Evolutionary conservation across 2,113 vertebrate genomes (phyloP).

Genomic region (Oenanthe melanoleuca): DNA sequence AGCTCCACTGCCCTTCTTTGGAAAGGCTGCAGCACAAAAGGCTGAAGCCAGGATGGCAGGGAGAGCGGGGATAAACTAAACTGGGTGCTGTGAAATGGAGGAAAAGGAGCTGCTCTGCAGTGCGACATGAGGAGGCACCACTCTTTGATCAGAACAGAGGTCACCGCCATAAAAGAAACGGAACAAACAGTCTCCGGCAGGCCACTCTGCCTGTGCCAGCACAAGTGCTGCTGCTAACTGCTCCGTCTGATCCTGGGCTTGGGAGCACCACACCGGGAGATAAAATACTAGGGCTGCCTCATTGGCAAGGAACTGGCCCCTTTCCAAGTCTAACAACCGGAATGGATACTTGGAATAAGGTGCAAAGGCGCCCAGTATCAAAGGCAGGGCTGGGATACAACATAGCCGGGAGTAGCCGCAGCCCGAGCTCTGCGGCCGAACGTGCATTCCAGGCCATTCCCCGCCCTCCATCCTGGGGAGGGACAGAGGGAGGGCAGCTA

Average conservation of each 20-base stretch:
- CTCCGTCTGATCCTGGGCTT: neutral
- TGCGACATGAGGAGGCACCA: neutral
- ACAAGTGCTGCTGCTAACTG: neutral
- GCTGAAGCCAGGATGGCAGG: neutral
- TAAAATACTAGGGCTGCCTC: neutral
- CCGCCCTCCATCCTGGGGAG: rapidly evolving
- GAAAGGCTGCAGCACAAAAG: neutral
- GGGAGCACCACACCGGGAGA: rapidly evolving
- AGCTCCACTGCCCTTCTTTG: neutral
- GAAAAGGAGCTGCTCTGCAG: neutral
- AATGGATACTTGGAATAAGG: neutral
- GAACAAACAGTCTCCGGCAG: neutral
- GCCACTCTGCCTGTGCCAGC: neutral
- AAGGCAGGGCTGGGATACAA: neutral
- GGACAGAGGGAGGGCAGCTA: neutral
- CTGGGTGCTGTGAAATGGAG: neutral
- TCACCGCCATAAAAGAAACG: neutral
- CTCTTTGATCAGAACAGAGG: slow-evolving; percentile 15
- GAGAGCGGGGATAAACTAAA: neutral
- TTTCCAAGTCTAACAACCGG: neutral
- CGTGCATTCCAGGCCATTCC: rapidly evolving
- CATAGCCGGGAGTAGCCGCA: rapidly evolving
- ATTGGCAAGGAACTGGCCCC: neutral
- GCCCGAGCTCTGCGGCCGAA: rapidly evolving
- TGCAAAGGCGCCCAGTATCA: rapidly evolving